Conservation (phyloP, 2,113 vertebrate species). For the Silurus glanis region DNA sequence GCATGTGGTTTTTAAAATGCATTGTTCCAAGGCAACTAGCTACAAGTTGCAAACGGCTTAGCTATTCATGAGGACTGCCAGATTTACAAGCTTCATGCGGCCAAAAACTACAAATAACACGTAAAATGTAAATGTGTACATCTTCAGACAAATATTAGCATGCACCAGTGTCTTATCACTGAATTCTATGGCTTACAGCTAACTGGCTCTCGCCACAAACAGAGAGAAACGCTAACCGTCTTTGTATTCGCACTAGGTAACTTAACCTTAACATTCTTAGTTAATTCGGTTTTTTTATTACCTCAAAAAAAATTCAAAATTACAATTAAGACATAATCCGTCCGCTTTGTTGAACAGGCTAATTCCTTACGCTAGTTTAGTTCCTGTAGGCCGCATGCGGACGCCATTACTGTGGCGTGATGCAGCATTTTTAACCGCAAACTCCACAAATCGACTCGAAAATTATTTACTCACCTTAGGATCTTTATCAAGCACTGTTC, state of each 20-base stretch:
- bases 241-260: background rate
- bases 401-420: conserved; percentile 2
- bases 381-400: background rate
- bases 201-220: no score
- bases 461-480: background rate
- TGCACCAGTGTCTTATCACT: no score
- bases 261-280: no score
- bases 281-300: background rate
- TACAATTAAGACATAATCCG: background rate
- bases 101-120: background rate
- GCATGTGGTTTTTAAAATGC: background rate
- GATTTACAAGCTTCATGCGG: background rate
- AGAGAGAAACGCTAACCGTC: background rate
- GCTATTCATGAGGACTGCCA: background rate
- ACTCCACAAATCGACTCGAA: background rate
- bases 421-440: background rate
- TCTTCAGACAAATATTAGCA: background rate
- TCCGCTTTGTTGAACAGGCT: background rate
- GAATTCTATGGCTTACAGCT: background rate
- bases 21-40: background rate
- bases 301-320: background rate
- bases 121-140: background rate
- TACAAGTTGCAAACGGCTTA: background rate
- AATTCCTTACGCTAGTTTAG: background rate
- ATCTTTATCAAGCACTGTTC: background rate